Percentiles rank a stretch among this genome's conserved stretches.
phyloP scores from a whole-genome alignment of 2,888 invertebrate species.

The Anthrax anthrax region DNA sequence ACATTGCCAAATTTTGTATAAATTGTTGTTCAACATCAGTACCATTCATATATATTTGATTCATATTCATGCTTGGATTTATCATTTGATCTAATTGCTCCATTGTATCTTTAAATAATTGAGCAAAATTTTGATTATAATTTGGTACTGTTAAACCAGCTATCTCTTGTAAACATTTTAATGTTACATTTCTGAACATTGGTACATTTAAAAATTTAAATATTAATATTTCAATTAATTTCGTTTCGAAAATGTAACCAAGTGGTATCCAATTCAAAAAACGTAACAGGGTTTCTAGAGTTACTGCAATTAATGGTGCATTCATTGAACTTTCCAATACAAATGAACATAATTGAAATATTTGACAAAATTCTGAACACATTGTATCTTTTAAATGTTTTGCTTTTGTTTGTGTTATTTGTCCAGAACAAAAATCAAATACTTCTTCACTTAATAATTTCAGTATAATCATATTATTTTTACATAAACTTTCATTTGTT shows the following conservation, averaged over 20 bases:
- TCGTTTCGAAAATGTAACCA: constrained; percentile 99
- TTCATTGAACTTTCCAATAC: constrained; percentile 97
- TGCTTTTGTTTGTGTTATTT: constrained; percentile 97
- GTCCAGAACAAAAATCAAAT: constrained; percentile 96
- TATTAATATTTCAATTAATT: constrained; percentile 83
- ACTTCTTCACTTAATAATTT: constrained; percentile 97
- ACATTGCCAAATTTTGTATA: constrained; percentile 95
- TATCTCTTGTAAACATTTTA: constrained; percentile 97
- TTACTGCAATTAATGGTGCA: constrained; percentile 88
- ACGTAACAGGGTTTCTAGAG: constrained; percentile 86
- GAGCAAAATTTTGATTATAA: constrained; percentile 86
- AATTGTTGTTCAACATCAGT: constrained; percentile 97
- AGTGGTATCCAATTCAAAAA: constrained; percentile 99
- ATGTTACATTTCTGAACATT: constrained; percentile 92
- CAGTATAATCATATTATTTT: constrained; percentile 98
- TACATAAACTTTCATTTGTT: constrained; percentile 96
- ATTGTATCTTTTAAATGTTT: constrained; percentile 98
- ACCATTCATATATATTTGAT: constrained; percentile 84
- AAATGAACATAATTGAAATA: constrained; percentile 95
- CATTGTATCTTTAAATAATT: constrained; percentile 85
- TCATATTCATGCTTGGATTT: constrained; percentile 80
- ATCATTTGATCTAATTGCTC: constrained; percentile 83
- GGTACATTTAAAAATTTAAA: constrained; percentile 96
- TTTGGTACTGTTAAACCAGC: constrained; percentile 79
- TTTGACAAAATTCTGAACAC: constrained; percentile 98